Evolutionary conservation across 92 coral and sea anemone genomes (phyloP).

Genomic region (Palythoa caribaeorum): DNA sequence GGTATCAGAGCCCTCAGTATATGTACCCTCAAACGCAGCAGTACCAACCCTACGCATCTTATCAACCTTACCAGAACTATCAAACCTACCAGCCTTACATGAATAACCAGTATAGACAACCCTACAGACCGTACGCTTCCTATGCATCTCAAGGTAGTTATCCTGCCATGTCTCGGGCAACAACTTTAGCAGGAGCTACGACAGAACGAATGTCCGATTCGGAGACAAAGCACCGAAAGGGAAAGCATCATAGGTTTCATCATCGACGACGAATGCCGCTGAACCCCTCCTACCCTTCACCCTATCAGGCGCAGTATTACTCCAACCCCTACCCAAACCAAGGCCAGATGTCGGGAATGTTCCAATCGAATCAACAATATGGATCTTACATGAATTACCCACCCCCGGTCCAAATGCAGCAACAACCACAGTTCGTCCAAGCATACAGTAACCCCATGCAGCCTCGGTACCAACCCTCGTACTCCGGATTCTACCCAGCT

Average conservation of each 20-base stretch:
- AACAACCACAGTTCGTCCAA: neutral
- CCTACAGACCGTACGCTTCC: constrained; percentile 1
- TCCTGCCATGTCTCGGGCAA: neutral
- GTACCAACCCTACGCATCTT: constrained; percentile 30
- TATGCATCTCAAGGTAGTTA: neutral
- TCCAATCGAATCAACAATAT: constrained; percentile 7
- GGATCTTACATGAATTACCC: constrained; percentile 1
- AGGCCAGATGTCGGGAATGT: neutral
- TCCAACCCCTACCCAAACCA: constrained; percentile 8
- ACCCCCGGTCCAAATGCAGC: neutral
- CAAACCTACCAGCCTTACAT: constrained; percentile 21
- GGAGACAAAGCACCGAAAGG: neutral
- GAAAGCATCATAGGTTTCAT: neutral
- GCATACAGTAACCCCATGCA: neutral
- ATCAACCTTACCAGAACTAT: constrained; percentile 17
- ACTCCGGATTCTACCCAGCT: neutral
- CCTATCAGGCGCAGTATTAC: neutral
- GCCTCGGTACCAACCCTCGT: neutral
- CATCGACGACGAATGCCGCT: constrained; percentile 8
- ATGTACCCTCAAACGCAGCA: constrained; percentile 23
- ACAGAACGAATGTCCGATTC: neutral
- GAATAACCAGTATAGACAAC: constrained; percentile 13
- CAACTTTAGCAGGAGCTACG: neutral
- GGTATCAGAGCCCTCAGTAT: constrained; percentile 11
- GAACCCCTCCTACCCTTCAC: neutral